Percentiles rank a stretch among this genome's conserved stretches.
phyloP scores from a whole-genome alignment of 2,888 invertebrate genomes.

The Thumatha senex region DNA sequence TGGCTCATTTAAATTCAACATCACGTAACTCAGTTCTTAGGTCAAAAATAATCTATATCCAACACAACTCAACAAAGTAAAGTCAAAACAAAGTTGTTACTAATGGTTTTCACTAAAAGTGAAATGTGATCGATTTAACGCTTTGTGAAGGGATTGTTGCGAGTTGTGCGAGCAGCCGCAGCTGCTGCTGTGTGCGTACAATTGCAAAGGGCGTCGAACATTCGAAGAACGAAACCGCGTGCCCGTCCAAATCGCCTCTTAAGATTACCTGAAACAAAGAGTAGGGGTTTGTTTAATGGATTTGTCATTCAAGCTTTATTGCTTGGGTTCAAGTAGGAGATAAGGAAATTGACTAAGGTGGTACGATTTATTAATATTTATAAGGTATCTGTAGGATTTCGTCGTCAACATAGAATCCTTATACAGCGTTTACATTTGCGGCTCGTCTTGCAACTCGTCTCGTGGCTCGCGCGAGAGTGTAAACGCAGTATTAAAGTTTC shows the following conservation, averaged over 20 bases:
- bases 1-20: too few species aligned
- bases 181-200: constrained; percentile 84
- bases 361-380: background rate
- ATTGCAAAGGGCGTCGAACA: constrained; percentile 86
- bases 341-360: background rate
- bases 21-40: too few species aligned
- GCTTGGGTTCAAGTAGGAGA: background rate
- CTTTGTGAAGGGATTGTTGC: constrained; percentile 71
- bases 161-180: constrained; percentile 77
- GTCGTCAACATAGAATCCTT: too few species aligned
- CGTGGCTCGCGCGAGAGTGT: too few species aligned
- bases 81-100: constrained; percentile 1
- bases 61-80: background rate
- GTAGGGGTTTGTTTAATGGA: constrained; percentile 12
- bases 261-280: constrained; percentile 73
- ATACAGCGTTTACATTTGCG: too few species aligned
- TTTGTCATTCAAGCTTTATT: background rate
- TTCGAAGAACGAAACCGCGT: constrained; percentile 83
- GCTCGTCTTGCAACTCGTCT: too few species aligned
- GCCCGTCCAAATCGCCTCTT: constrained; percentile 85
- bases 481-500: too few species aligned
- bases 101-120: constrained; percentile 14
- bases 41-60: background rate
- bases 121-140: constrained; percentile 61
- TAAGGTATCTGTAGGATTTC: background rate